phyloP scores from a whole-genome alignment of 1,140 invertebrate species.

The Ptiloglossa arizonensis region DNA sequence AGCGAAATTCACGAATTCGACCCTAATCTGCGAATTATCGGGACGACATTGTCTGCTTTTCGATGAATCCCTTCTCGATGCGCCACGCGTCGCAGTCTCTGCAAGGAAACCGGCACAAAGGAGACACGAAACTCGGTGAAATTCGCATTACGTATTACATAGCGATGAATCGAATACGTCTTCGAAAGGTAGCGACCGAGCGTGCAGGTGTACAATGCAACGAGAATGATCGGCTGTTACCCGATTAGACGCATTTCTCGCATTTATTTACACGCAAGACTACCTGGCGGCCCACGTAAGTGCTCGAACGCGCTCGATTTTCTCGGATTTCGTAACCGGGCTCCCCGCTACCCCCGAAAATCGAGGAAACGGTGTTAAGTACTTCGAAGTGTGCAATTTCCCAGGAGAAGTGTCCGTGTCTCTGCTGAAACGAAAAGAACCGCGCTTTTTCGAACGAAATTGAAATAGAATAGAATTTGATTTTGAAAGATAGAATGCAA shows the following conservation, averaged over 20 bases:
- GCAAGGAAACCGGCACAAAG: slow-evolving; percentile 30
- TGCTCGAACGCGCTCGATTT: slow-evolving; percentile 11
- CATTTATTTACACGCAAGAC: slow-evolving; percentile 40
- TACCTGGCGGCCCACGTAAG: slow-evolving; percentile 9
- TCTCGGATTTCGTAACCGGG: slow-evolving; percentile 24
- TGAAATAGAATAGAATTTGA: too few species aligned
- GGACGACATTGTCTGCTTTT: not conserved
- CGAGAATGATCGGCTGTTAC: slow-evolving; percentile 36
- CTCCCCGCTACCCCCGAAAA: not conserved
- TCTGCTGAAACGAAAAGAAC: too few species aligned
- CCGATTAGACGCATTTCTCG: slow-evolving; percentile 46
- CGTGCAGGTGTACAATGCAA: slow-evolving; percentile 19
- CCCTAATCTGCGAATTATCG: not conserved
- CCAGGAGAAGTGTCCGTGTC: too few species aligned
- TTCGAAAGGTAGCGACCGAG: slow-evolving; percentile 39
- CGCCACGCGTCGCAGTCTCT: slow-evolving; percentile 29
- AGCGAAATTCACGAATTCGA: not conserved
- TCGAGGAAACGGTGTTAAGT: not conserved
- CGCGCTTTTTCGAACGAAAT: too few species aligned
- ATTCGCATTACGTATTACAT: slow-evolving; percentile 45
- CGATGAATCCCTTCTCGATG: not conserved
- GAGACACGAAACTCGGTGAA: slow-evolving; percentile 45
- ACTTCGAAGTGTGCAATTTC: not conserved
- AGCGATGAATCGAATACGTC: slow-evolving; percentile 39
- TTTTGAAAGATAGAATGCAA: too few species aligned